Evolutionary conservation across 2,888 invertebrate species (phyloP), one percentile per base, ranked within the genome.

Genomic region (Adelphocoris suturalis): DNA sequence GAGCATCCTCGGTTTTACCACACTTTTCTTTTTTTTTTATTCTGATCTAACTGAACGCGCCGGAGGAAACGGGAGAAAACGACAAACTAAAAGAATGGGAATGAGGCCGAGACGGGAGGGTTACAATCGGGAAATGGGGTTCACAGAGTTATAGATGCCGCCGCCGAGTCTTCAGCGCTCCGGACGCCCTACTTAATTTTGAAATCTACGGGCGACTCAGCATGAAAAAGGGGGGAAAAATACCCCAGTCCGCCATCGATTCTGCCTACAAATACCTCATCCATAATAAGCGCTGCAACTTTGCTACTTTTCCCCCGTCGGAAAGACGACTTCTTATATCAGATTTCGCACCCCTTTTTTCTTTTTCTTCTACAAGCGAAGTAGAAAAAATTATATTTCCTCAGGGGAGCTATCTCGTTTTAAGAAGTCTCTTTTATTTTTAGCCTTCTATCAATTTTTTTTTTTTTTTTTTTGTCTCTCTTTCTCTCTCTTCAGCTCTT

Each of bases 211-310:
- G 23, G 12, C n/a, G 68, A 68, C 27, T 68, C 68, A 9, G 68
- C 68, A 5, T 68, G 23, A 23, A 19, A 37, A 7, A 37, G 37
- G 37, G 7, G 7, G 37, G 5, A 19, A 68, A 68, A 23, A 68
- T 11, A n/a, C n/a, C n/a, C n/a, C 68, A n/a, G 16, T 57, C 57
- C 23, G 23, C 68, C 68, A 23, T 68, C 68, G 68, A 68, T 68
- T 68, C 23, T 13, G 68, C 68, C 27, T 68, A 68, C 68, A 23
- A 68, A 68, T 23, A 68, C 68, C 68, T 68, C 68, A 68, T 68
- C 68, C 68, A 68, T 68, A 68, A 68, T 68, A 68, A 68, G 27
- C 68, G 68, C 12, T 68, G 68, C 68, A 68, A 23, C 68, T 68
- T 68, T 68, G 11, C 27, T 9, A 68, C 27, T 68, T 68, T 27